phyloP scores from a whole-genome alignment of 2,113 vertebrate species.

The Pollimyrus isidori region DNA sequence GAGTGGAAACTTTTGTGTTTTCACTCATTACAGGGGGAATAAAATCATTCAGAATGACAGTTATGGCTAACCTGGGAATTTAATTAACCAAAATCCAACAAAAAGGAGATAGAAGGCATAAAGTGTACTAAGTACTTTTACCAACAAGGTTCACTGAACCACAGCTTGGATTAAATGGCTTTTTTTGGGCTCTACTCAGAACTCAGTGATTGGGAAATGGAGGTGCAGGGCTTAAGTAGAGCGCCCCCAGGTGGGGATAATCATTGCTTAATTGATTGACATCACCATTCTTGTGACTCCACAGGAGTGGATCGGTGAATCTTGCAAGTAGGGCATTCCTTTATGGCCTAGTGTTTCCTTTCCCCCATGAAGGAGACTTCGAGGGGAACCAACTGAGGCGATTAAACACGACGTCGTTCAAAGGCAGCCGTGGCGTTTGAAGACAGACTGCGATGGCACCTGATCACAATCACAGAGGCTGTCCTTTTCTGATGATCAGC shows the following conservation, averaged over 20 bases:
- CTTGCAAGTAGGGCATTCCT: background rate
- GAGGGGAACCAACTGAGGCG: background rate
- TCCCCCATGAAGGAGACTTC: background rate
- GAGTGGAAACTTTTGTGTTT: background rate
- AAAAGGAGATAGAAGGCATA: background rate
- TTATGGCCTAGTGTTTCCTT: background rate
- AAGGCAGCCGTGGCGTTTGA: background rate
- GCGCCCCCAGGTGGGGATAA: background rate
- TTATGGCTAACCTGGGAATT: background rate
- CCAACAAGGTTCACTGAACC: background rate
- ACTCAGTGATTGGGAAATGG: background rate
- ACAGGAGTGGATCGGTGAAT: background rate
- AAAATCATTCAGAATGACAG: background rate
- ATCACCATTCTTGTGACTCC: background rate
- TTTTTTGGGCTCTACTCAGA: background rate
- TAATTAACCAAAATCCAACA: background rate
- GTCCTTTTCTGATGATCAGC: background rate
- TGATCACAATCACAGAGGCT: background rate
- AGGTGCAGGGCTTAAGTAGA: background rate
- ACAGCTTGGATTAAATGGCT: background rate
- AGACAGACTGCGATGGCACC: background rate
- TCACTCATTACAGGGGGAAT: background rate
- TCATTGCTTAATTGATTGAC: background rate
- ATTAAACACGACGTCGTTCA: background rate
- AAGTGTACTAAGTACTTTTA: background rate